These are phyloP conservation scores for Neuroscelio doddi DNA, from an alignment of 2,888 invertebrate genomes.

Conservation along the genomic window DNA sequence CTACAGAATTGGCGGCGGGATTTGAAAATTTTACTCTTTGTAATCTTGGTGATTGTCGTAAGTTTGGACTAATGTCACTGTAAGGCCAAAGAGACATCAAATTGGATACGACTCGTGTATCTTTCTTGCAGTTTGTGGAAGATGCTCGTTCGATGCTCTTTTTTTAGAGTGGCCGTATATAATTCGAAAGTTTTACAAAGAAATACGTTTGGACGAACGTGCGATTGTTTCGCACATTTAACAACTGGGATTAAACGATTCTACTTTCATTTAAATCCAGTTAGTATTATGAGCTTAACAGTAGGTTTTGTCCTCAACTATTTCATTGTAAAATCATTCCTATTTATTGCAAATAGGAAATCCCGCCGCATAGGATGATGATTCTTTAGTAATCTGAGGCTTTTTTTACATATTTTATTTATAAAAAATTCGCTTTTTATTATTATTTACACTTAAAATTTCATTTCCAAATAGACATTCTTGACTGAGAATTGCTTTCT, in stretches of 20 bases:
- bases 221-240: neutral
- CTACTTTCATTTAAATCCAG: conserved; percentile 5
- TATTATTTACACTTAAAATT: conserved; percentile 38
- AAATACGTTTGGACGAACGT: neutral
- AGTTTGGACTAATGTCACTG: conserved; percentile 65
- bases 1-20: conserved; percentile 65
- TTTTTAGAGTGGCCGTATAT: conserved; percentile 19
- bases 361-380: conserved; percentile 64
- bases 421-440: conserved; percentile 13
- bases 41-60: conserved; percentile 70
- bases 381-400: conserved; percentile 73
- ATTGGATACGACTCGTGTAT: conserved; percentile 42
- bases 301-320: neutral
- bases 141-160: conserved; percentile 1
- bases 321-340: neutral
- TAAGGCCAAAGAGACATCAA: conserved; percentile 71
- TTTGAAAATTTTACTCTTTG: conserved; percentile 70
- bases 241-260: neutral
- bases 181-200: neutral
- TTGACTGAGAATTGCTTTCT: conserved; percentile 42
- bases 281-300: neutral
- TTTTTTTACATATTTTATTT: conserved; percentile 38
- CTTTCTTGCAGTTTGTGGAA: conserved; percentile 28
- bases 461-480: conserved; percentile 37
- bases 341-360: conserved; percentile 27